Evolutionary conservation across 2,113 vertebrate genomes (phyloP), one percentile per base, ranked within the genome.

Genomic region (Pterocles gutturalis): DNA sequence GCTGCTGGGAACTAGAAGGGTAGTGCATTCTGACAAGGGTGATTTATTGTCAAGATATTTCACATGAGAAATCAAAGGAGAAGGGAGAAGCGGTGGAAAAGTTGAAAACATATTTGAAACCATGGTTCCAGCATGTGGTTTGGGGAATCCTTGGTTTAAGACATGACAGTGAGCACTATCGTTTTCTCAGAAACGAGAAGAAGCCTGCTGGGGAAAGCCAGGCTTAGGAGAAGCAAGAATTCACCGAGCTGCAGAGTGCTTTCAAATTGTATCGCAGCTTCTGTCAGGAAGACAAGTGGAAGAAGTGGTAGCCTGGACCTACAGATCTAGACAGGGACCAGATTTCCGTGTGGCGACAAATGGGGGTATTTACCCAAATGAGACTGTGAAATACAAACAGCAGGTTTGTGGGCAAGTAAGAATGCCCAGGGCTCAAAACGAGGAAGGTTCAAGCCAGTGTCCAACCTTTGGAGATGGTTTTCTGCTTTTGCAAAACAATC

Each of bases 171-270:
- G 75, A 76, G 33, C 41, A 18, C 29, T 46, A 26, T 62, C 1
- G 1, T 83, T 87, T 94, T 87, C 89, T 75, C 53, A 64, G 72
- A 96, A 95, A 90, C 0, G 18, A 92, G 87, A 95, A 94, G 84
- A 5, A 85, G 66, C 22, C 19, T 46, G 41, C 16, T 43, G 67
- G 51, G 64, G 55, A 94, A 94, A 69, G 43, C 13, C 77, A 43
- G 34, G 10, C 20, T 86, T 70, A 57, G 58, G 53, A 82, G 36
- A 86, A 89, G 53, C 54, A 72, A 49, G 58, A 76, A 18, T 67
- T 67, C 53, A 61, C 46, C 1, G 2, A 24, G 31, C 48, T 83
- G 54, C 48, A 51, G 34, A 33, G 25, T 11, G 20, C 57, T 91
- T 75, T 70, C 55, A 48, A 33, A 70, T 48, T 0, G 0, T 17